Evolutionary conservation across 2,888 invertebrate genomes (phyloP).

Genomic region (Apotomis capreana): DNA sequence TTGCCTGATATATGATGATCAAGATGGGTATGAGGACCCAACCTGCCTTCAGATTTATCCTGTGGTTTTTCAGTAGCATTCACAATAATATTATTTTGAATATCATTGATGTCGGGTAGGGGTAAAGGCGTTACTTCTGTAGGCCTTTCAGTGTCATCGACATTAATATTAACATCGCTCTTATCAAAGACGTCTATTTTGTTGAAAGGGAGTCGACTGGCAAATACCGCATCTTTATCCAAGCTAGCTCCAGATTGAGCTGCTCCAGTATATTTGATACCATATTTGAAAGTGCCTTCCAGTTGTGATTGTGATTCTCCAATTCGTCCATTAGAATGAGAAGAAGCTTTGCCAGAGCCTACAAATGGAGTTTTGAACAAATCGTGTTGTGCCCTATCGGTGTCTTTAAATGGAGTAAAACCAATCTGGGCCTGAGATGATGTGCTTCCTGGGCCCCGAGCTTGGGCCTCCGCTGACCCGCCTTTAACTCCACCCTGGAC

Average conservation of each 20-base stretch:
- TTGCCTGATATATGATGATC: conserved; percentile 66
- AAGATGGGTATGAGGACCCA: conserved; percentile 64
- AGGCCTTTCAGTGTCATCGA: conserved; percentile 54
- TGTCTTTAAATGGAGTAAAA: conserved; percentile 88
- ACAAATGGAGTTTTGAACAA: conserved; percentile 83
- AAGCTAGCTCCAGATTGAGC: conserved; percentile 92
- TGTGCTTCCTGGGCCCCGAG: conserved; percentile 91
- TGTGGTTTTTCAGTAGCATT: conserved; percentile 53
- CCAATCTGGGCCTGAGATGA: conserved; percentile 95
- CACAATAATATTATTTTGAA: conserved; percentile 39
- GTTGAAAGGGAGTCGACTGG: conserved; percentile 70
- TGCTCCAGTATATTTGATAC: conserved; percentile 90
- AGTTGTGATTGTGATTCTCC: conserved; percentile 93
- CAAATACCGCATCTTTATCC: conserved; percentile 80
- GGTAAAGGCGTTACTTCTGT: conserved; percentile 42
- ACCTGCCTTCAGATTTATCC: conserved; percentile 57
- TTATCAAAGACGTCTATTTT: conserved; percentile 76
- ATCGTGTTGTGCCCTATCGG: conserved; percentile 78
- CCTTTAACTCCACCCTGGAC: conserved; percentile 92
- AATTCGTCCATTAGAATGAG: conserved; percentile 88
- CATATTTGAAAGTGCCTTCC: conserved; percentile 91
- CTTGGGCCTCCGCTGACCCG: conserved; percentile 93
- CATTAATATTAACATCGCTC: conserved; percentile 70
- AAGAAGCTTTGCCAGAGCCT: conserved; percentile 90
- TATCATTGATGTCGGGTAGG: conserved; percentile 33